These are phyloP conservation scores for Eucera pruinosa DNA, from an alignment of 2,888 invertebrate species.

Conservation along the genomic window DNA sequence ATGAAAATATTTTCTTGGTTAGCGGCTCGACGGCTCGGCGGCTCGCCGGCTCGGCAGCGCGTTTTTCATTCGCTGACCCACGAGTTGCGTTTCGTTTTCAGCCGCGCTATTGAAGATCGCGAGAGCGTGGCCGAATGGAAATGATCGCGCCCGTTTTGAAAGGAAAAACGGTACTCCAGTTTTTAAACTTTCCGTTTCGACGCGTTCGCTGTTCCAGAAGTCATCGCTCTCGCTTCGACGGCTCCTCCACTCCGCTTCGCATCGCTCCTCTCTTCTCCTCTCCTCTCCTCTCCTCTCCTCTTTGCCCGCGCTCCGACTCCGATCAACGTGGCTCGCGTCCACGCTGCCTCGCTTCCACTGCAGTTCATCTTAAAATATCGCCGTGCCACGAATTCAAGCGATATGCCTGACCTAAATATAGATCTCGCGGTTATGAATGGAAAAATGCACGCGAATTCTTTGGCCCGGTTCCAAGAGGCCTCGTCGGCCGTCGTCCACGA, in stretches of 20 bases:
- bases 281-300: too few relatives aligned
- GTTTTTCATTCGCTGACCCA: slow-evolving; percentile 51
- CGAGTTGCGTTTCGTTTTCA: slow-evolving; percentile 52
- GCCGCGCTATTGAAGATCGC: slow-evolving; percentile 53
- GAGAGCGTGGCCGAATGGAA: slow-evolving; percentile 49
- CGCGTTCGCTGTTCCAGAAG: slow-evolving; percentile 15
- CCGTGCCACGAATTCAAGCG: slow-evolving; percentile 70
- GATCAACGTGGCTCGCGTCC: too few relatives aligned
- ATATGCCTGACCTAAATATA: slow-evolving; percentile 74
- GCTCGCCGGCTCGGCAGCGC: background rate
- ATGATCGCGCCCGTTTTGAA: slow-evolving; percentile 33
- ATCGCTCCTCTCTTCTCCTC: too few relatives aligned
- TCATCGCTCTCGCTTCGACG: slow-evolving; percentile 8
- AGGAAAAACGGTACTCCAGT: slow-evolving; percentile 26
- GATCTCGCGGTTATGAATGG: slow-evolving; percentile 80
- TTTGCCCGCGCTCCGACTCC: too few relatives aligned
- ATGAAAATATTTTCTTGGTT: slow-evolving; percentile 31
- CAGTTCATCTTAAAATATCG: slow-evolving; percentile 70
- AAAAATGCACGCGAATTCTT: slow-evolving; percentile 81
- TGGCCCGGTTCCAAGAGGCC: slow-evolving; percentile 74
- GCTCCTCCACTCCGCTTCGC: slow-evolving; percentile 41
- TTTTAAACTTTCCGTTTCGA: slow-evolving; percentile 14
- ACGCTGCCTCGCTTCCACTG: slow-evolving; percentile 4
- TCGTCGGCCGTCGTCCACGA: slow-evolving; percentile 69
- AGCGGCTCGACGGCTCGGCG: too few relatives aligned